Base-by-base conservation (phyloP, 2,888 invertebrate genomes). In the Serrognathus titanus region DNA sequence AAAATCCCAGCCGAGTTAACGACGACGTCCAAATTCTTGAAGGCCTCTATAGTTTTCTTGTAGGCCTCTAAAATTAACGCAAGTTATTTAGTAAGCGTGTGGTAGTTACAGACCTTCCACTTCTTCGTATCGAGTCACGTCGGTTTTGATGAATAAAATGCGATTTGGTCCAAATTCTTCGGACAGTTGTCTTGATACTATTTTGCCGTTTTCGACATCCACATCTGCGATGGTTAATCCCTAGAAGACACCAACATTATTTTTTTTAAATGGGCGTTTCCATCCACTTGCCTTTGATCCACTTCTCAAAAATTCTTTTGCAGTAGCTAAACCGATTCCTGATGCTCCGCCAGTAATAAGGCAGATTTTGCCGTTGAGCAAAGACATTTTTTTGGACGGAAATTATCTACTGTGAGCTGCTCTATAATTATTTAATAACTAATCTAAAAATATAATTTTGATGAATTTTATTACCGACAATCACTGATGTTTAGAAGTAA, bases 311-410 rank as follows among this genome's bases (percentile, higher is more conserved):
- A 80, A 76, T 53, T 76, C 78, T 4, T 76, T 75, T 1, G 78
- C 79, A 53, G 78, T 81, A 54, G 73, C 74, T 24, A 74, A 74
- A 1, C 84, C 83, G 49, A 84, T 81, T 0, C 83, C 83, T 11
- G 73, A 72, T 0, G 82, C 82, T 13, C 79, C 83, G 0, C 84
- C 84, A 1, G 83, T 83, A n/a, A 84, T 67, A 1, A 76, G 53
- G 41, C 71, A 74, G 38, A 71, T 63, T 65, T 75, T 75, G 48
- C 70, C 74, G 59, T 67, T 69, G 13, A 52, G 10, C 9, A 7
- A 43, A 40, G 40, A 12, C 43, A 43, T 43, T 31, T 31, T 5
- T 31, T 20, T 20, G 2, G 24, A 7, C 4, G 24, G 24, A 5
- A 31, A 31, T 16, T 16, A 16, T 16, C 3, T 16, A 16, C 24